phyloP scores from a whole-genome alignment of 2,888 invertebrate genomes.

The Drosophila histrio region DNA sequence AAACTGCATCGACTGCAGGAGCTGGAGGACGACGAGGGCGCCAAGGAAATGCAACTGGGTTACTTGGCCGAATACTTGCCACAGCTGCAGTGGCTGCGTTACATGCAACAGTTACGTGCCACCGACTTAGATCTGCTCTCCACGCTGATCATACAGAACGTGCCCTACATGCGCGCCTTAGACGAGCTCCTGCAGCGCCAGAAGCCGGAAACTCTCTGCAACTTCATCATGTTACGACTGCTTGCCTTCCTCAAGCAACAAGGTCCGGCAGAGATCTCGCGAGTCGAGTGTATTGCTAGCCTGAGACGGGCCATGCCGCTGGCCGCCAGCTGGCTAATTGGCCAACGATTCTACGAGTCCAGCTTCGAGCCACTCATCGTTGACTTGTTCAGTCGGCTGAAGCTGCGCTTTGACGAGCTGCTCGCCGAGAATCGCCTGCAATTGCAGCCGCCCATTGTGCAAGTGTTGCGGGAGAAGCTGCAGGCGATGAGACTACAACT shows the following conservation, averaged over 20 bases:
- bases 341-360: conserved; percentile 69
- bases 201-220: conserved; percentile 68
- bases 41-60: conserved; percentile 80
- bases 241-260: conserved; percentile 76
- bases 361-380: conserved; percentile 60
- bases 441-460: conserved; percentile 67
- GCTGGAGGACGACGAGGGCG: conserved; percentile 77
- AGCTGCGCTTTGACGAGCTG: conserved; percentile 67
- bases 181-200: conserved; percentile 66
- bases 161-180: conserved; percentile 75
- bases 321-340: conserved; percentile 78
- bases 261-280: conserved; percentile 78
- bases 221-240: conserved; percentile 81
- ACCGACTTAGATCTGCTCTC: conserved; percentile 59
- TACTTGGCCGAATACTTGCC: conserved; percentile 78
- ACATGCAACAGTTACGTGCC: conserved; percentile 64
- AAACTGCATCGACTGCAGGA: conserved; percentile 74
- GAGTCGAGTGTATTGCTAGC: conserved; percentile 76
- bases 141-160: conserved; percentile 80
- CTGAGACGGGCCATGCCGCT: conserved; percentile 81
- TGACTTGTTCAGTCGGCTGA: conserved; percentile 67
- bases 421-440: conserved; percentile 75
- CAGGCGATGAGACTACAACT: conserved; percentile 76
- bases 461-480: conserved; percentile 72
- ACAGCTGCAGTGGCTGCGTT: conserved; percentile 75